Percentiles rank a stretch among this genome's conserved stretches.
These are phyloP conservation scores for Drosophila differens DNA, from an alignment of 2,888 invertebrate genomes.

Conservation along the genomic window DNA sequence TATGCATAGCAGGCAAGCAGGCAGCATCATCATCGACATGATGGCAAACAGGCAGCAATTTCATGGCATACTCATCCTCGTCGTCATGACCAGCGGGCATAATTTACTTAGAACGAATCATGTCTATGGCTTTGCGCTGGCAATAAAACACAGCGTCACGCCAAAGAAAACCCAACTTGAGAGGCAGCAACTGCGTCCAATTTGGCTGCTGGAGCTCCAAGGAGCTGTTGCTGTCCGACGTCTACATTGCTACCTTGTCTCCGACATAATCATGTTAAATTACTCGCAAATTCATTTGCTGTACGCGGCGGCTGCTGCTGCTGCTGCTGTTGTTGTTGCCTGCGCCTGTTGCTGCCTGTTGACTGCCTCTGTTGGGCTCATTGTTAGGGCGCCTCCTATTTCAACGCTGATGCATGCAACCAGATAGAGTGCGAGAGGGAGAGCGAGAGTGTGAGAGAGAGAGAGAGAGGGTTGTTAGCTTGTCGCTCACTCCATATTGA, in stretches of 20 bases:
- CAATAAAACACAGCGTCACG: conserved; percentile 81
- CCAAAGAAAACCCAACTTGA: conserved; percentile 37
- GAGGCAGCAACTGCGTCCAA: conserved; percentile 73
- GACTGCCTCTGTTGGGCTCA: conserved; percentile 60
- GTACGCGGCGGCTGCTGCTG: conserved; percentile 65
- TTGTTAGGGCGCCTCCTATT: conserved; percentile 69
- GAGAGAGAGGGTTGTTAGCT: conserved; percentile 59
- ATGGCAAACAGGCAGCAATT: conserved; percentile 58
- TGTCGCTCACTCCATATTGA: conserved; percentile 81
- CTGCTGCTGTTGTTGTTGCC: conserved; percentile 38
- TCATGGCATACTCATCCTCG: conserved; percentile 57
- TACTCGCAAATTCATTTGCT: conserved; percentile 83
- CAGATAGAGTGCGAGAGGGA: conserved; percentile 13
- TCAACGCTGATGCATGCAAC: conserved; percentile 42
- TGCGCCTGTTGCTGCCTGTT: conserved; percentile 16
- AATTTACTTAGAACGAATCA: conserved; percentile 82
- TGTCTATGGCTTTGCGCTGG: conserved; percentile 61
- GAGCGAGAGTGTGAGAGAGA: neutral
- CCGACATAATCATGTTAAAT: conserved; percentile 84
- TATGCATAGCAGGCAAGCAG: conserved; percentile 56
- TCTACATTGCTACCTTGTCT: conserved; percentile 78
- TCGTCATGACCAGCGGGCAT: conserved; percentile 78
- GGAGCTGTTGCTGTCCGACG: conserved; percentile 64
- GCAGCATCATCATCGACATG: conserved; percentile 33
- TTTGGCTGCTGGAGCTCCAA: conserved; percentile 55